Conservation (phyloP, 2,888 invertebrate species). For the Autographa gamma region DNA sequence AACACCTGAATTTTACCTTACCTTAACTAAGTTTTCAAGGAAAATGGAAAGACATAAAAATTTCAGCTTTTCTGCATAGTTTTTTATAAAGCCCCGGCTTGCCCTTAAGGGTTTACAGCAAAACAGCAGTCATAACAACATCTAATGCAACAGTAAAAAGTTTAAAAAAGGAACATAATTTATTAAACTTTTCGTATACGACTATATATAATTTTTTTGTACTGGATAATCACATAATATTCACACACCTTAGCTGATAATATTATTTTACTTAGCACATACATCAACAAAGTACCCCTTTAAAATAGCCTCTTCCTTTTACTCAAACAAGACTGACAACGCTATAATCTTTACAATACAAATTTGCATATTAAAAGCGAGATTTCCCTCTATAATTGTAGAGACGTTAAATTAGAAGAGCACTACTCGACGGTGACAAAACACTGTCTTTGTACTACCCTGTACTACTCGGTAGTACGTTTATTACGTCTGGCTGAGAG, state of each 20-base stretch:
- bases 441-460: constrained; percentile 45
- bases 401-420: constrained; percentile 57
- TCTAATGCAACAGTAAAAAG: no score
- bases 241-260: no score
- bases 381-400: constrained; percentile 60
- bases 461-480: constrained; percentile 25
- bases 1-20: constrained; percentile 1
- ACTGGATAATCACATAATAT: no score
- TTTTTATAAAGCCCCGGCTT: background rate
- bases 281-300: background rate
- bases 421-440: constrained; percentile 61
- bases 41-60: constrained; percentile 1
- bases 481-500: constrained; percentile 54
- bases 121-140: no score
- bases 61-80: background rate
- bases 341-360: constrained; percentile 56
- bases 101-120: background rate
- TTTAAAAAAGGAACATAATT: no score
- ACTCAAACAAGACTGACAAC: constrained; percentile 42
- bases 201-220: no score
- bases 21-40: constrained; percentile 17
- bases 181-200: no score
- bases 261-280: no score
- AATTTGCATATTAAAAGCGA: constrained; percentile 64
- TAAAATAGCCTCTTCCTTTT: background rate